phyloP scores from a whole-genome alignment of 2,888 invertebrate species.

The Phorcus lineatus region DNA sequence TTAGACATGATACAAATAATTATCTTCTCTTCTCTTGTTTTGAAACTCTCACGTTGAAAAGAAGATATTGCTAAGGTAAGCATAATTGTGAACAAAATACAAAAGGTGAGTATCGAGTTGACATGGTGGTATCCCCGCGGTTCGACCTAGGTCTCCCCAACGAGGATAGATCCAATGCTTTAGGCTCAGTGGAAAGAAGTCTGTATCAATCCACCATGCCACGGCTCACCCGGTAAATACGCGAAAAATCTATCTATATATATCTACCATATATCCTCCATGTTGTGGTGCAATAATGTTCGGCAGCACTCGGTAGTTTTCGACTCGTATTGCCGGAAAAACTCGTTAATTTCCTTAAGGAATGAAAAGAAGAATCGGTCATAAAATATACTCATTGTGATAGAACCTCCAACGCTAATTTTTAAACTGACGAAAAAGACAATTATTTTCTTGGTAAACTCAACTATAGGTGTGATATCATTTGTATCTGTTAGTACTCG shows the following conservation, averaged over 20 bases:
- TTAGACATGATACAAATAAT: too few species aligned
- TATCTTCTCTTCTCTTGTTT: too few species aligned
- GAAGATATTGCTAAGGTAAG: too few species aligned
- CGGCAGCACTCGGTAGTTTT: neutral
- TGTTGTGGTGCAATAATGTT: neutral
- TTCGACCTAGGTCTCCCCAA: slow-evolving; percentile 13
- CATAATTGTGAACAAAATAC: too few species aligned
- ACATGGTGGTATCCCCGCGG: neutral
- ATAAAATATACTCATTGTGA: too few species aligned
- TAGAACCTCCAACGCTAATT: too few species aligned
- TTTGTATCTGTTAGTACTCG: too few species aligned
- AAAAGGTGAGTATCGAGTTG: slow-evolving; percentile 24
- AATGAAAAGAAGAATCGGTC: neutral
- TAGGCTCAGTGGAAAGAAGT: slow-evolving; percentile 1
- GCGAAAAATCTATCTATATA: neutral
- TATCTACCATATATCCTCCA: neutral
- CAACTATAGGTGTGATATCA: too few species aligned
- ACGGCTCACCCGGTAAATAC: neutral
- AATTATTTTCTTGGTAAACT: too few species aligned
- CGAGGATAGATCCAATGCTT: slow-evolving; percentile 21
- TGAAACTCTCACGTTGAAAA: too few species aligned
- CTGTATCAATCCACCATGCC: neutral
- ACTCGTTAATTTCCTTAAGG: neutral
- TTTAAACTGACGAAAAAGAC: too few species aligned
- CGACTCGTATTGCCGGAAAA: too few species aligned